phyloP scores from a whole-genome alignment of 2,888 invertebrate species.

The Thymelicus acteon region DNA sequence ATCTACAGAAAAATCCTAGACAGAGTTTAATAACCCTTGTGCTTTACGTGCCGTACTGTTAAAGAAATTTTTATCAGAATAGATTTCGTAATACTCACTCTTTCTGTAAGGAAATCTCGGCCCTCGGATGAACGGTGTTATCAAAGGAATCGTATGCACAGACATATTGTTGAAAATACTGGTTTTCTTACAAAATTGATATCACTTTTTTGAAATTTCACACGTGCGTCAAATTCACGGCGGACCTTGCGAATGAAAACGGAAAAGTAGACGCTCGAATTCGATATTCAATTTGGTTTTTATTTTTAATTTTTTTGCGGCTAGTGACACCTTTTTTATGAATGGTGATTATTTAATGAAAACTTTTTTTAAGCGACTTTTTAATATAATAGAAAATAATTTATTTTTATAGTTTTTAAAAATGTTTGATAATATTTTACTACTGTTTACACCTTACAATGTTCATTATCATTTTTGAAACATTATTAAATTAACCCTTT shows the following conservation, averaged over 20 bases:
- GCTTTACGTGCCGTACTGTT: neutral
- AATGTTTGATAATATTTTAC: too few species aligned
- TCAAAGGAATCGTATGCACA: conserved; percentile 79
- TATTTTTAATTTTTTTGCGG: conserved; percentile 40
- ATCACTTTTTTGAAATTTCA: conserved; percentile 40
- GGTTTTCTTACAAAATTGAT: conserved; percentile 6
- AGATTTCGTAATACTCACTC: conserved; percentile 63
- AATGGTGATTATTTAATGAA: neutral
- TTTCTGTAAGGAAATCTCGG: conserved; percentile 81
- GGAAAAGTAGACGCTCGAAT: conserved; percentile 62
- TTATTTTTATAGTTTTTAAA: too few species aligned
- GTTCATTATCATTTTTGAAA: too few species aligned
- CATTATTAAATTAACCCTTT: too few species aligned
- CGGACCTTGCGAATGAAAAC: conserved; percentile 65
- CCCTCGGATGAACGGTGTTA: conserved; percentile 79
- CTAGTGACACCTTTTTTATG: conserved; percentile 10
- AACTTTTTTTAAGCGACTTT: too few species aligned
- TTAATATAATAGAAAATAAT: too few species aligned
- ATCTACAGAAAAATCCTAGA: neutral
- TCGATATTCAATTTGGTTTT: conserved; percentile 59
- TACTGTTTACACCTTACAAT: too few species aligned
- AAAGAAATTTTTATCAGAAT: neutral
- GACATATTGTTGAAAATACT: conserved; percentile 60
- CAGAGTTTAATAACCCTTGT: conserved; percentile 3
- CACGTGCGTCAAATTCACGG: conserved; percentile 58